Conservation (phyloP, 2,797 vertebrate species). For the Psittacula echo region DNA sequence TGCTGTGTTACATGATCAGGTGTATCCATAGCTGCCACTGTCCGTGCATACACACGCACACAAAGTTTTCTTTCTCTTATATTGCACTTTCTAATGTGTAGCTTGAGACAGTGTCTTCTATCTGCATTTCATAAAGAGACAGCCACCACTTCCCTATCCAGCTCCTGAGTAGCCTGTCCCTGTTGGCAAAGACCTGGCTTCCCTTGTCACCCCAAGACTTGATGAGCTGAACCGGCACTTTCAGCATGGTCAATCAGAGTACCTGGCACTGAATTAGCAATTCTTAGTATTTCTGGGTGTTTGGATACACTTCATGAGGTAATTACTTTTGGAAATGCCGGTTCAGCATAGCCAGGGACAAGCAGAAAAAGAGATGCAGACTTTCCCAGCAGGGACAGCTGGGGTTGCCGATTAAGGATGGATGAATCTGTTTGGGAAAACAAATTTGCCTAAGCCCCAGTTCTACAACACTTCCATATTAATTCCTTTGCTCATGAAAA, state of each 20-base stretch:
- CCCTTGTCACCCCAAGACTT: fast-evolving
- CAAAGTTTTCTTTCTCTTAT: neutral
- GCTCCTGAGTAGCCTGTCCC: too few species aligned
- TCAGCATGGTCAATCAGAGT: neutral
- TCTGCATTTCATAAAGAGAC: neutral
- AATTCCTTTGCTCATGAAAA: constrained; percentile 3
- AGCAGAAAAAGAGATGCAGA: neutral
- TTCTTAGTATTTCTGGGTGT: constrained; percentile 7
- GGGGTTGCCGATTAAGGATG: constrained; percentile 29
- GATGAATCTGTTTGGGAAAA: constrained; percentile 50
- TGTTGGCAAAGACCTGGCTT: neutral
- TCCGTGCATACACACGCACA: too few species aligned
- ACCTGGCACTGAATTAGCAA: neutral
- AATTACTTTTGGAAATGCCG: constrained; percentile 45
- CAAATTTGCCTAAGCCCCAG: constrained; percentile 20
- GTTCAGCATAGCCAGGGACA: constrained; percentile 27
- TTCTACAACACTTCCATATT: constrained; percentile 10
- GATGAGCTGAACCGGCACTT: neutral
- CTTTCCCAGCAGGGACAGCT: constrained; percentile 46
- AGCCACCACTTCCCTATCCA: neutral
- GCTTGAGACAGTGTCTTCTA: neutral
- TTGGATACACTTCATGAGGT: neutral
- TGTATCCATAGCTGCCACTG: neutral
- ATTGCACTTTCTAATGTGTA: neutral
- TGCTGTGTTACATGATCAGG: neutral